Base-by-base conservation (phyloP, 2,797 vertebrate genomes). In the Poecilia wingei region DNA sequence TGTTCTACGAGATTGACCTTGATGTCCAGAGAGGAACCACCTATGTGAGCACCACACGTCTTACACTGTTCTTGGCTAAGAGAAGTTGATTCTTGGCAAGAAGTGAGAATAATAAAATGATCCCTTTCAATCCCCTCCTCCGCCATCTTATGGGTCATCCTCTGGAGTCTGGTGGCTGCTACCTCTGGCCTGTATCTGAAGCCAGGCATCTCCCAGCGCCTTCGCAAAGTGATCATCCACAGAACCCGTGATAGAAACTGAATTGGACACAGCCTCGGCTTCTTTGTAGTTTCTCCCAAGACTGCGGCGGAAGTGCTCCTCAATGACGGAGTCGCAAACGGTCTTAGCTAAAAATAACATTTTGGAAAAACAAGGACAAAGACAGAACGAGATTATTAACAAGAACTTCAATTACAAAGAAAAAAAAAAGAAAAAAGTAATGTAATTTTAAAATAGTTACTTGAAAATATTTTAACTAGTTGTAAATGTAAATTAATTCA, bases 211-310 rank as follows among this genome's bases (percentile, higher is more conserved):
- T 31, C 98, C 98, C 72, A 99, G 95, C 0, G 98, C 98, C 95
- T 99, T 99, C 92, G 98, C 97, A 66, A 99, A 99, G 95, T 99
- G 98, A 95, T 99, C 98, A 0, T 99, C 98, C 76, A 99, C 98
- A 0, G 98, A 98, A 59, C 98, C 98, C 0, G 98, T 98, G 95
- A 99, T 98, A 93, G 98, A 99, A 92, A 99, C 97, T 0, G 97
- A 97, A 94, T 97, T 97, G 79, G 97, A 95, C 71, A 96, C 97
- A 0, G 96, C 95, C 91, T 98, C 97, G 0, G 97, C 95, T 86
- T 99, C 97, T 93, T 96, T 97, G 96, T 99, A 99, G 90, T 98
- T 98, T 94, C 97, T 97, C 74, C 98, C 98, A 6, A 99, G 96
- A 95, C 98, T 99, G 82, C 98, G 95, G 72, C 98, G 98, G 95